phyloP scores from a whole-genome alignment of 2,113 vertebrate species.

The Burhinus oedicnemus region DNA sequence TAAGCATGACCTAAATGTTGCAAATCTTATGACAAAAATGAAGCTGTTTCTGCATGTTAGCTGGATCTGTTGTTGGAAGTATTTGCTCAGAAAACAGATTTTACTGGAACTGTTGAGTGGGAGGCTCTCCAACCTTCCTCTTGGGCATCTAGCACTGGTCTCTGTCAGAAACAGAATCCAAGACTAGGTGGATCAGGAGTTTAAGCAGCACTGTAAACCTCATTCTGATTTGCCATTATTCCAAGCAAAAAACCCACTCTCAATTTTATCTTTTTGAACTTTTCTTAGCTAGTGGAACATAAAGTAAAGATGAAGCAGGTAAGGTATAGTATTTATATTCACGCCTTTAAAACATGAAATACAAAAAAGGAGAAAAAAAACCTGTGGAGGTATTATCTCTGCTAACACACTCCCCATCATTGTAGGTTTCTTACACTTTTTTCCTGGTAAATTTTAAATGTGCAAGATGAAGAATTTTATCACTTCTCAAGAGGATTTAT shows the following conservation, averaged over 20 bases:
- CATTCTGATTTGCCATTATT: neutral
- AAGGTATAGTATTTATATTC: neutral
- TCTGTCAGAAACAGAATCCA: neutral
- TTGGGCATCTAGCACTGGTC: neutral
- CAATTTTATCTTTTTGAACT: neutral
- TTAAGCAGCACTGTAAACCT: neutral
- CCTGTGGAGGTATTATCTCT: neutral
- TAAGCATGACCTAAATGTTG: neutral
- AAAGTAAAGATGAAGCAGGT: neutral
- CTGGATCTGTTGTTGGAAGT: neutral
- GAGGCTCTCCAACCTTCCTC: neutral
- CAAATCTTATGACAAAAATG: neutral
- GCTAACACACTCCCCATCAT: neutral
- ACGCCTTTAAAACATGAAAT: neutral
- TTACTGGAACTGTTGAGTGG: neutral
- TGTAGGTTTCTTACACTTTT: neutral
- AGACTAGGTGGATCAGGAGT: neutral
- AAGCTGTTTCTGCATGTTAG: neutral
- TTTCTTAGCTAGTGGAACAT: neutral
- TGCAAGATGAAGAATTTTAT: neutral
- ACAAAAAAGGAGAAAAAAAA: neutral
- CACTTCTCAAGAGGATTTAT: neutral
- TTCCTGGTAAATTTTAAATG: neutral
- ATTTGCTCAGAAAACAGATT: neutral
- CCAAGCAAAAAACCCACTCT: accelerated